Evolutionary conservation across 1,140 invertebrate genomes (phyloP), one percentile per base, ranked within the genome.

Genomic region (Uloborus diversus): DNA sequence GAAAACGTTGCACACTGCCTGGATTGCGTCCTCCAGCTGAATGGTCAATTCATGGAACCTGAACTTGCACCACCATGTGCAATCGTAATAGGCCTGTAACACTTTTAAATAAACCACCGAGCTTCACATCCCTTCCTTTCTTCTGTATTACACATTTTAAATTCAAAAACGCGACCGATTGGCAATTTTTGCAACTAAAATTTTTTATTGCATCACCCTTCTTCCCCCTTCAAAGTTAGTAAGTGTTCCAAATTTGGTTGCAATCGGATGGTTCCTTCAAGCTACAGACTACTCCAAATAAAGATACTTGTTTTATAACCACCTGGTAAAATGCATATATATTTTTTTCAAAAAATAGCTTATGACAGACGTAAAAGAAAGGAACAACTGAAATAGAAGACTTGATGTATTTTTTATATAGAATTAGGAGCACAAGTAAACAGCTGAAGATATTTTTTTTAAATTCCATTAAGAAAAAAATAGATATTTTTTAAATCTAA

Each of bases 301-400:
- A 20, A 51, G 49, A n/a, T n/a, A n/a, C n/a, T 51, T 51, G 20
- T 51, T 51, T 51, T 51, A 51, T 51, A n/a, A 51, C n/a, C 49
- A 51, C 49, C 49, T 20, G n/a, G 7, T 51, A n/a, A n/a, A n/a
- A n/a, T n/a, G n/a, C n/a, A n/a, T n/a, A n/a, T n/a, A n/a, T n/a
- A n/a, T n/a, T n/a, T n/a, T n/a, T n/a, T n/a, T n/a, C n/a, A n/a
- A n/a, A n/a, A n/a, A n/a, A n/a, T n/a, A n/a, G n/a, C n/a, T n/a
- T n/a, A n/a, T n/a, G n/a, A n/a, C n/a, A n/a, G n/a, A n/a, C n/a
- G n/a, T n/a, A n/a, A n/a, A n/a, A n/a, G n/a, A n/a, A n/a, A n/a
- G n/a, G n/a, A n/a, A n/a, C n/a, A n/a, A n/a, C n/a, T n/a, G n/a
- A n/a, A n/a, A n/a, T n/a, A n/a, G n/a, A n/a, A n/a, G n/a, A n/a